These are phyloP conservation scores for Brachypodius melanocephalos DNA, from an alignment of 2,113 vertebrate genomes.

Conservation along the genomic window DNA sequence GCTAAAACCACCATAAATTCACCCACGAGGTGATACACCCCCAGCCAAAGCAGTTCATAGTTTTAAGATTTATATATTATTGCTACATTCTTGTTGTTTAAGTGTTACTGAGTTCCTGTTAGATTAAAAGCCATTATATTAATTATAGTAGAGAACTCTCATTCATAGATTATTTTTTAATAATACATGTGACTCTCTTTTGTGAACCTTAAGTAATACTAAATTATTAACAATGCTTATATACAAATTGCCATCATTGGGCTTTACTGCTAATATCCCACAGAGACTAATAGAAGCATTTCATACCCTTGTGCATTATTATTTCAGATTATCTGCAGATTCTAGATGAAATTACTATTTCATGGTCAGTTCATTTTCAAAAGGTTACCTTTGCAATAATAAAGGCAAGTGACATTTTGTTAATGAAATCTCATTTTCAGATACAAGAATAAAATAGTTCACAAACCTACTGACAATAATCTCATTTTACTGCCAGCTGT, in stretches of 20 bases:
- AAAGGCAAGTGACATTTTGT: conserved; percentile 24
- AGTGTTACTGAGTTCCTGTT: neutral
- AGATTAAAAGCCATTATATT: neutral
- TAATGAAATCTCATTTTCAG: conserved; percentile 13
- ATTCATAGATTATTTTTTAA: neutral
- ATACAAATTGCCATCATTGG: neutral
- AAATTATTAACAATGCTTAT: conserved; percentile 23
- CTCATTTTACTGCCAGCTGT: neutral
- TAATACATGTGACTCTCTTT: neutral
- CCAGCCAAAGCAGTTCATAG: neutral
- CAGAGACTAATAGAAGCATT: conserved; percentile 2
- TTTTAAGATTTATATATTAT: neutral
- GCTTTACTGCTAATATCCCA: neutral
- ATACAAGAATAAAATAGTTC: neutral
- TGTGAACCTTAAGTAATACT: neutral
- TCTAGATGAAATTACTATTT: neutral
- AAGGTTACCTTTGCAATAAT: conserved; percentile 25
- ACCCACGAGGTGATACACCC: neutral
- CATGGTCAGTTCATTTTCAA: neutral
- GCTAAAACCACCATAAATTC: neutral
- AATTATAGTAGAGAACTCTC: neutral
- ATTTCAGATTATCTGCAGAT: conserved; percentile 17
- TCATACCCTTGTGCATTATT: neutral
- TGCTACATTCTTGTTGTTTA: neutral
- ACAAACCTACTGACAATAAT: neutral